A percentile compares a stretch with the other conserved stretches of the same genome.
These are phyloP conservation scores for Habrosyne pyritoides DNA, from an alignment of 2,888 invertebrate genomes.

Conservation along the genomic window DNA sequence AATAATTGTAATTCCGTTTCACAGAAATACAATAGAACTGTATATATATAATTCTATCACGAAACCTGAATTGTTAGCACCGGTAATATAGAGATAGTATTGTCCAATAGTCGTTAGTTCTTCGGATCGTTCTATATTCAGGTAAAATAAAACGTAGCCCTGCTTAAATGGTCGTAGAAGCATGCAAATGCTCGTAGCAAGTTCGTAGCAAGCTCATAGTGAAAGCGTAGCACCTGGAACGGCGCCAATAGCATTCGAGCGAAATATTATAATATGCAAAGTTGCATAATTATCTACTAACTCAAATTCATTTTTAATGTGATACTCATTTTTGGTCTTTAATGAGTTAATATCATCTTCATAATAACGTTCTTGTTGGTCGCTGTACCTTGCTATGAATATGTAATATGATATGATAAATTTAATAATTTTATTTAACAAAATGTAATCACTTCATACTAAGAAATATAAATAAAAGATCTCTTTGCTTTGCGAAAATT, in stretches of 20 bases:
- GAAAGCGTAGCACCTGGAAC: slow-evolving; percentile 30
- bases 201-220: background rate
- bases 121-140: slow-evolving; percentile 35
- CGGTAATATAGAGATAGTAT: slow-evolving; percentile 9
- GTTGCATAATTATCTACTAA: slow-evolving; percentile 23
- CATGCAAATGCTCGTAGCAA: slow-evolving; percentile 13
- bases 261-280: slow-evolving; percentile 30
- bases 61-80: slow-evolving; percentile 5
- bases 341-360: background rate
- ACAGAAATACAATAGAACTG: background rate
- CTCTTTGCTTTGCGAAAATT: too few species aligned
- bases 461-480: too few species aligned
- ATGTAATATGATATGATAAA: too few species aligned
- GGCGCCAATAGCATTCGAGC: slow-evolving; percentile 34
- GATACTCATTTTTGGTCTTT: background rate
- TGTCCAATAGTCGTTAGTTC: slow-evolving; percentile 27
- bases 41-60: background rate
- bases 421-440: too few species aligned
- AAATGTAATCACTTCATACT: too few species aligned
- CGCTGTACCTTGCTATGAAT: too few species aligned
- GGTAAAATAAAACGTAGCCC: slow-evolving; percentile 33
- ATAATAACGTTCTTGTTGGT: background rate
- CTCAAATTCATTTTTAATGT: slow-evolving; percentile 19
- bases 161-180: slow-evolving; percentile 14
- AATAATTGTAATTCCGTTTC: background rate